These are phyloP conservation scores for Solenopsis fugax DNA, from an alignment of 1,140 invertebrate genomes.

Conservation along the genomic window DNA sequence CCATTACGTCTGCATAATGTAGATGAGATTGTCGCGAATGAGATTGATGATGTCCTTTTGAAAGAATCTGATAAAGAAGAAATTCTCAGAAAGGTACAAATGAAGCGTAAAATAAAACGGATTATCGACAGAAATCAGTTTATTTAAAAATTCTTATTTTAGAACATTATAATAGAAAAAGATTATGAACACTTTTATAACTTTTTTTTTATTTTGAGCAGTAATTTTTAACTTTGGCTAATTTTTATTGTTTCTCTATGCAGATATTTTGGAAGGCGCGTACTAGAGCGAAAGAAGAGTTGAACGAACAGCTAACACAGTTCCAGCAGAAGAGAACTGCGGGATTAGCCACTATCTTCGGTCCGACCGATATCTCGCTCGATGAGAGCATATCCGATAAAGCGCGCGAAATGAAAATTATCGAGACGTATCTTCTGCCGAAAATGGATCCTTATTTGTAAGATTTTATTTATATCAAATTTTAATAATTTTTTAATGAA, in stretches of 20 bases:
- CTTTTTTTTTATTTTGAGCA: background rate
- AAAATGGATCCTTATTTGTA: constrained; percentile 91
- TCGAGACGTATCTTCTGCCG: constrained; percentile 91
- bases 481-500: constrained; percentile 27
- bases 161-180: background rate
- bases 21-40: constrained; percentile 94
- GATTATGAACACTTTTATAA: background rate
- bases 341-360: constrained; percentile 96
- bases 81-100: constrained; percentile 91
- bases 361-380: constrained; percentile 93
- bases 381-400: constrained; percentile 94
- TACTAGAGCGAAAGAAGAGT: constrained; percentile 93
- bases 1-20: constrained; percentile 94
- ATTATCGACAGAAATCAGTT: background rate
- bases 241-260: constrained; percentile 39
- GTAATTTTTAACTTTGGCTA: constrained; percentile 16
- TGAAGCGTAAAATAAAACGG: background rate
- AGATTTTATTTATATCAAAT: constrained; percentile 78
- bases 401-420: constrained; percentile 91
- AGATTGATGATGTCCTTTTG: constrained; percentile 94
- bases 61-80: constrained; percentile 96
- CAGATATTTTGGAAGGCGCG: constrained; percentile 95
- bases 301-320: constrained; percentile 95
- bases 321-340: constrained; percentile 96
- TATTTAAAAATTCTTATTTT: constrained; percentile 12